Conservation (phyloP, 2,113 vertebrate genomes). For the Ochotona curzoniae region DNA sequence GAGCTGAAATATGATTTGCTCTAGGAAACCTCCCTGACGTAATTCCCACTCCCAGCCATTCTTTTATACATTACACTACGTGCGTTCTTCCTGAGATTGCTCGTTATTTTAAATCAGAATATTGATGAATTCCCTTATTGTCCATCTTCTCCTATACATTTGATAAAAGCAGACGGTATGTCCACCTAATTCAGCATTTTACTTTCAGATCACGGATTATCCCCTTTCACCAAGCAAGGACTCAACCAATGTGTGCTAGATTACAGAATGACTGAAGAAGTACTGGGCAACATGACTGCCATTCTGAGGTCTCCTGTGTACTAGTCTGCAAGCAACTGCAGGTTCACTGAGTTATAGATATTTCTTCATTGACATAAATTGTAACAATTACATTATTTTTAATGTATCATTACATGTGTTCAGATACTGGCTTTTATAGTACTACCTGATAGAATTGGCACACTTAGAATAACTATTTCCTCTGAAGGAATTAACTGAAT, state of each 20-base stretch:
- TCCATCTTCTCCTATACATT: not conserved
- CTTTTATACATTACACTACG: not conserved
- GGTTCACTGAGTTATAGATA: not conserved
- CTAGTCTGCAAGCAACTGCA: not conserved
- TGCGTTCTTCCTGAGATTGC: not conserved
- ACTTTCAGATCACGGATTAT: not conserved
- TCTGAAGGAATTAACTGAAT: not conserved
- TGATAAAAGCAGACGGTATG: not conserved
- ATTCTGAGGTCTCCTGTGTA: not conserved
- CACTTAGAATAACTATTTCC: not conserved
- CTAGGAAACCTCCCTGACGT: not conserved
- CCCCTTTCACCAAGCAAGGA: not conserved
- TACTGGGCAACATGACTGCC: not conserved
- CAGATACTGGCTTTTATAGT: not conserved
- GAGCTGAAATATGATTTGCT: not conserved
- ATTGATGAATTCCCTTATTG: not conserved
- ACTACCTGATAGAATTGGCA: not conserved
- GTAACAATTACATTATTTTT: constrained; percentile 5
- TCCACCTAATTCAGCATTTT: not conserved
- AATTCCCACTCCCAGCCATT: not conserved
- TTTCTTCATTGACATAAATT: constrained; percentile 11
- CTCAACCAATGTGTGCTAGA: not conserved
- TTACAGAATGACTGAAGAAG: not conserved
- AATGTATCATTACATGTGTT: not conserved
- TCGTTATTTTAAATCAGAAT: not conserved